phyloP scores from a whole-genome alignment of 64 coral and sea anemone species.

The Dendronephthya gigantea region DNA sequence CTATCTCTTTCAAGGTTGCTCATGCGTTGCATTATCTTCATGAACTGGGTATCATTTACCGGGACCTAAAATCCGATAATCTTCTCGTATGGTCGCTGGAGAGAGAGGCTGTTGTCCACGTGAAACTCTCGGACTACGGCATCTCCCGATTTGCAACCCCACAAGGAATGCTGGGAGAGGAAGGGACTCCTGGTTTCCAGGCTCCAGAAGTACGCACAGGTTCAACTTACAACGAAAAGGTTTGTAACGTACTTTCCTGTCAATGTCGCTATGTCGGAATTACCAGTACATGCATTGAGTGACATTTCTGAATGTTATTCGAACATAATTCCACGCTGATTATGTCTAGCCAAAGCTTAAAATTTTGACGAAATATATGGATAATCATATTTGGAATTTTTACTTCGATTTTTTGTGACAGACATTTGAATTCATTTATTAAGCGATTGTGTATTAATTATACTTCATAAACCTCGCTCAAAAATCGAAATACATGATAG shows the following conservation, averaged over 20 bases:
- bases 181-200: conserved; percentile 95
- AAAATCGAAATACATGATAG: too few relatives aligned
- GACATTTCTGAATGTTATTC: too few relatives aligned
- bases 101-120: conserved; percentile 46
- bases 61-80: conserved; percentile 88
- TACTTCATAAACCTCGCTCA: too few relatives aligned
- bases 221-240: conserved; percentile 86
- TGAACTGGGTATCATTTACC: conserved; percentile 87
- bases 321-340: too few relatives aligned
- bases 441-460: too few relatives aligned
- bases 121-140: conserved; percentile 93
- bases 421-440: too few relatives aligned
- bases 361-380: too few relatives aligned
- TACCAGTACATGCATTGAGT: too few relatives aligned
- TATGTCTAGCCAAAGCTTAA: too few relatives aligned
- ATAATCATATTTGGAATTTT: too few relatives aligned
- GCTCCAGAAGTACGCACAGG: conserved; percentile 87
- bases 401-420: too few relatives aligned
- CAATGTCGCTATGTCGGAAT: too few relatives aligned
- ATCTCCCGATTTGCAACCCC: conserved; percentile 91
- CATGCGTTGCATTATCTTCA: conserved; percentile 92
- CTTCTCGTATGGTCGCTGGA: conserved; percentile 72
- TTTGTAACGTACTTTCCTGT: neutral
- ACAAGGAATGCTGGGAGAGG: conserved; percentile 86
- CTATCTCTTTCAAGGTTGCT: conserved; percentile 33